Base-by-base conservation (phyloP, 2,888 invertebrate genomes). In the Bellardia bayeri region DNA sequence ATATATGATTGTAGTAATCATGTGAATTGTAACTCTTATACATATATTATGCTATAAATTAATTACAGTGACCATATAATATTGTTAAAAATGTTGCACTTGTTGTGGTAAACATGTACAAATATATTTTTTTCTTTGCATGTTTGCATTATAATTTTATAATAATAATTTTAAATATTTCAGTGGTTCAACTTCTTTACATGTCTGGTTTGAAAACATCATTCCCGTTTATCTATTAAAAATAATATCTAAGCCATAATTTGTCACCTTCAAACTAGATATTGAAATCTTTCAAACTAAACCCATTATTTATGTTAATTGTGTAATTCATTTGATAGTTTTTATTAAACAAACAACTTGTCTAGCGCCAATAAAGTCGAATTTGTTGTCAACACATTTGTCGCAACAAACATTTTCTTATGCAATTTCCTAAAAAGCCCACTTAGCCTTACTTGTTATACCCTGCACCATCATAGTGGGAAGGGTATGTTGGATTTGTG, bases 351-450 rank as follows among this genome's bases (percentile, higher is more conserved):
- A 58, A 68, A 11, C 49, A 58, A 68, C 74, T 61, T 74, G 66
- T 75, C 40, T 58, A 42, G n/a, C 54, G 58, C 40, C 23, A 2
- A 40, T 63, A 45, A 40, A 13, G n/a, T 63, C 49, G 30, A 71
- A 71, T 80, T 63, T 49, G 37, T 54, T 82, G 81, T 75, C 68
- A 68, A 82, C 68, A 82, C 45, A 64, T 56, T 56, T 75, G 40
- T 30, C 2, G 11, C 1, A 16, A 49, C 11, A 23, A 45, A 63
- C 63, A 56, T 71, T 42, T 13, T 71, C 78, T 83, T 83, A 83
- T 83, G 83, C 71, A 76, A 83, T 16, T 54, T 56, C 54, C 51
- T 56, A 40, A 72, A 56, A 16, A 23, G 56, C 4, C 37, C 37
- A 54, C 51, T 37, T 51, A 14, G 30, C 8, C 14, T 11, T 11